Base-by-base conservation (phyloP, 2,888 invertebrate genomes). In the Boloria selene region DNA sequence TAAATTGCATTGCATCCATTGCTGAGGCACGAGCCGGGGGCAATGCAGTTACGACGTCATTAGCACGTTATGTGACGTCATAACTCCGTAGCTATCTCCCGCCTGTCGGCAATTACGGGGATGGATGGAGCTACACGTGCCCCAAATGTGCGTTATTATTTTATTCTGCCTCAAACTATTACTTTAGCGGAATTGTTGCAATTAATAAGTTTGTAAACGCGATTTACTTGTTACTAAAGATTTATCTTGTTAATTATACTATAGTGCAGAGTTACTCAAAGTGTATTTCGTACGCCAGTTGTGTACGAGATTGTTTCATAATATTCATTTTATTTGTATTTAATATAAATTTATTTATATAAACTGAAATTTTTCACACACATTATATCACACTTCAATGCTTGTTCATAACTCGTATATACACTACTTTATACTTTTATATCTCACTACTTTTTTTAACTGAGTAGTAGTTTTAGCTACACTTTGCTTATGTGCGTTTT, bases 11-110 rank as follows among this genome's bases (percentile, higher is more conserved):
- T 74, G 79, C 79, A 81, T 84, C 81, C 78, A 84, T 79, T 80
- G 84, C 86, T 80, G 71, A 76, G 69, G 65, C 70, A 68, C 62
- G 74, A 74, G 72, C 70, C 75, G 75, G 79, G 82, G 84, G 85
- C 88, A 86, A 88, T 88, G 89, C 88, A 88, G 89, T 89, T 89
- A 89, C 86, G 88, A 87, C 88, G 86, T 88, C 89, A 89, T 89
- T 89, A 89, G 84, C 86, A 87, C 87, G 86, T 87, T 87, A 87
- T 88, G 86, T 88, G 86, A 87, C 85, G 87, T 88, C 85, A 84
- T 88, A 88, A 88, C 83, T 88, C 86, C 79, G 78, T 66, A 82
- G 86, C 83, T 88, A 89, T 89, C 88, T 88, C 86, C 86, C 87
- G 85, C 79, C 85, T 86, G 88, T 87, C 88, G 84, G 83, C 88